Evolutionary conservation across 2,888 invertebrate species (phyloP).

Genomic region (Drosophila kokeensis): DNA sequence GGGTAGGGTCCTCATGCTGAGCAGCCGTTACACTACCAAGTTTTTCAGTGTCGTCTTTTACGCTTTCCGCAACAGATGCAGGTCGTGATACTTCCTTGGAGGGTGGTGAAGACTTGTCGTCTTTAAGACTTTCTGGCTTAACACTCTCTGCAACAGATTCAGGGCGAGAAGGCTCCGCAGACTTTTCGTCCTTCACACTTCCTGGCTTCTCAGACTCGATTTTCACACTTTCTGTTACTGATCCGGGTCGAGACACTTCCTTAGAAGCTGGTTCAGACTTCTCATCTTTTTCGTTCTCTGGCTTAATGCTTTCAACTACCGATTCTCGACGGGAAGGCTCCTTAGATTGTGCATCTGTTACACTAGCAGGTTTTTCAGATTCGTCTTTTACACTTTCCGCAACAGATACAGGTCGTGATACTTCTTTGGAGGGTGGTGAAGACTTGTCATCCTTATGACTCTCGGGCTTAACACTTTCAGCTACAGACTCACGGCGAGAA

Average conservation of each 20-base stretch:
- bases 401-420: background rate
- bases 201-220: background rate
- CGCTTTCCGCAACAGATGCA: background rate
- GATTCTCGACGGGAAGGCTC: background rate
- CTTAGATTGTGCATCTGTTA: background rate
- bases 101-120: background rate
- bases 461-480: background rate
- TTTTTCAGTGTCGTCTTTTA: background rate
- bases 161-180: background rate
- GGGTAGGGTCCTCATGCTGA: background rate
- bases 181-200: background rate
- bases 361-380: slow-evolving; percentile 1
- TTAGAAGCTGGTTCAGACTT: background rate
- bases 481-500: background rate
- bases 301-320: background rate
- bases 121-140: background rate
- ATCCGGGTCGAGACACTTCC: fast-evolving
- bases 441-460: background rate
- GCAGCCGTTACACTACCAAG: background rate
- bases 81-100: background rate
- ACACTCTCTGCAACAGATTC: background rate
- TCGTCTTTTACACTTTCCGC: slow-evolving; percentile 22
- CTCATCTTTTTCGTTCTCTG: background rate
- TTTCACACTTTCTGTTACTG: background rate
- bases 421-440: background rate